Evolutionary conservation across 2,113 vertebrate species (phyloP).

Genomic region (Oreochromis niloticus): DNA sequence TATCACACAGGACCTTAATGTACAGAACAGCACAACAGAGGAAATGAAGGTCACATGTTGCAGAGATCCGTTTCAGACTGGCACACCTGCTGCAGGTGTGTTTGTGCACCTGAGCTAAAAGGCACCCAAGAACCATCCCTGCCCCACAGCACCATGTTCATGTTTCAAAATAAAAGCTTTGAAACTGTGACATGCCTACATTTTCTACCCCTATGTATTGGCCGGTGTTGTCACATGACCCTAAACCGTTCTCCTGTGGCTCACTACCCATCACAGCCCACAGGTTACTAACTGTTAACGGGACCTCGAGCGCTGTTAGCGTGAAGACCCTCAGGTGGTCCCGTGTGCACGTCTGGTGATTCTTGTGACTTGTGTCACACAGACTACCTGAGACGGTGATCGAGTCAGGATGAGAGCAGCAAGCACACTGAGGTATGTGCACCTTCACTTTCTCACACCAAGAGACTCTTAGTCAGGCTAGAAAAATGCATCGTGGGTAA

Average conservation of each 20-base stretch:
- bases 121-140: not conserved
- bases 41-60: not conserved
- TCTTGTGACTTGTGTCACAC: not conserved
- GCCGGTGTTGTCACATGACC: not conserved
- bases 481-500: not conserved
- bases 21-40: not conserved
- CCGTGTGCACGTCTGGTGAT: not conserved
- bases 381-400: not conserved
- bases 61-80: not conserved
- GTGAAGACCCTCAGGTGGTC: not conserved
- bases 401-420: not conserved
- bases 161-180: not conserved
- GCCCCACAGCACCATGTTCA: not conserved
- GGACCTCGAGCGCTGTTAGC: accelerated
- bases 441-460: not conserved
- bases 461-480: not conserved
- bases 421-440: not conserved
- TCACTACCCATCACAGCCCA: not conserved
- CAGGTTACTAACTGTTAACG: accelerated
- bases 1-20: not conserved
- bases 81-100: not conserved
- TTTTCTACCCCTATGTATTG: not conserved
- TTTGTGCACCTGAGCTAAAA: not conserved
- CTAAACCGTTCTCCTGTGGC: not conserved
- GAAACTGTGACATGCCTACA: not conserved